These are phyloP conservation scores for Gymnogyps californianus DNA, from an alignment of 2,113 vertebrate species.

Conservation along the genomic window DNA sequence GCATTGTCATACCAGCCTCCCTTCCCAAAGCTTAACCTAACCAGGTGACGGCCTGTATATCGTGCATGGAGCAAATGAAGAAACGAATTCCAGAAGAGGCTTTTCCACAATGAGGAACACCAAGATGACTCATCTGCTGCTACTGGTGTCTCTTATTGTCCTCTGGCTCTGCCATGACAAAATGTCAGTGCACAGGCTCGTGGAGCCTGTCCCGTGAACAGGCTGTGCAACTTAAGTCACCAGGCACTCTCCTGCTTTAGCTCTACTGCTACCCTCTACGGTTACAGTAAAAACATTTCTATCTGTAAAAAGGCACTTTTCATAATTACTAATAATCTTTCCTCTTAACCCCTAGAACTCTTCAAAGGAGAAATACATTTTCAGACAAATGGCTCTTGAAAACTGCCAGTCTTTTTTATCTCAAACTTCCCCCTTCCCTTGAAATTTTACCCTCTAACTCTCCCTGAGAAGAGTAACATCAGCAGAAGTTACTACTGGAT, in stretches of 20 bases:
- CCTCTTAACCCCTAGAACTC: not conserved
- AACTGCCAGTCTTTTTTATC: not conserved
- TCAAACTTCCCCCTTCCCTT: not conserved
- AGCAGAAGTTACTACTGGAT: not conserved
- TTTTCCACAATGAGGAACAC: not conserved
- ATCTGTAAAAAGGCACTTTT: not conserved
- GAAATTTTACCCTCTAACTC: not conserved
- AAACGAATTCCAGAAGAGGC: not conserved
- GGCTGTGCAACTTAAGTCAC: not conserved
- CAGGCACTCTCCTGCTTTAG: not conserved
- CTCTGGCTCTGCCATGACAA: not conserved
- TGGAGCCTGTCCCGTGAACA: not conserved
- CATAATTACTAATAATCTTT: not conserved
- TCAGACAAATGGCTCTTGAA: not conserved
- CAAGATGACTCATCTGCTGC: not conserved
- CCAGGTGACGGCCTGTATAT: accelerated
- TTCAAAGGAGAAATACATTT: not conserved
- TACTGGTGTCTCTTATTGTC: not conserved
- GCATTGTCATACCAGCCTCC: not conserved
- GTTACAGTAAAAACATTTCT: not conserved
- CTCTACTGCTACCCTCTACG: not conserved
- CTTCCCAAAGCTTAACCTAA: not conserved
- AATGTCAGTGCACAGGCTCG: not conserved
- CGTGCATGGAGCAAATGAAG: not conserved
- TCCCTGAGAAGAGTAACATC: not conserved